Conservation (phyloP, 2,888 invertebrate genomes). For the Rhamphomyia laevipes region DNA sequence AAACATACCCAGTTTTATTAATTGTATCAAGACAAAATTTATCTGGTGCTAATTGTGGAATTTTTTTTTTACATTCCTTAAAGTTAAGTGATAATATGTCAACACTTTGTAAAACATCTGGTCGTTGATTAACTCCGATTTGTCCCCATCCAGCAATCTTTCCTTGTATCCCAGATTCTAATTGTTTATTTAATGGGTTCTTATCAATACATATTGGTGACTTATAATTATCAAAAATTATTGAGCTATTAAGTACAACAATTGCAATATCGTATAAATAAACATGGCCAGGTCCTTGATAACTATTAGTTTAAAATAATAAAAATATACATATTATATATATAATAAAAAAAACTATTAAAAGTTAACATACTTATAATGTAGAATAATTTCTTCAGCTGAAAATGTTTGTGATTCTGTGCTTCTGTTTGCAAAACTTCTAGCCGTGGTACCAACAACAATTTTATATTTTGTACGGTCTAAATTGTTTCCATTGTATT, state of each 20-base stretch:
- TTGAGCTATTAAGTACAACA: neutral
- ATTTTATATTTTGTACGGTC: too few species aligned
- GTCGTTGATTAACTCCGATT: neutral
- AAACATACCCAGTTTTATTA: slow-evolving; percentile 1
- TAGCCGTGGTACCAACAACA: too few species aligned
- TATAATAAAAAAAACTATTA: too few species aligned
- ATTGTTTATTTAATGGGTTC: neutral
- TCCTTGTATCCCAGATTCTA: slow-evolving; percentile 1
- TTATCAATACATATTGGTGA: neutral
- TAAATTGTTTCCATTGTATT: too few species aligned
- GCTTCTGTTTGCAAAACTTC: too few species aligned
- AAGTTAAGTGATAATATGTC: slow-evolving; percentile 6
- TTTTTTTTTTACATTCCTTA: slow-evolving; percentile 1
- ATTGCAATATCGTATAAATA: neutral
- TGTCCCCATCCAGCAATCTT: slow-evolving; percentile 11
- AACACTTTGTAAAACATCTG: slow-evolving; percentile 6
- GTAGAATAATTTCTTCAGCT: too few species aligned
- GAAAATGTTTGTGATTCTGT: too few species aligned
- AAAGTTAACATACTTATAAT: too few species aligned
- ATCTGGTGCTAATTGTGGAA: slow-evolving; percentile 3
- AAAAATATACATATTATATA: too few species aligned
- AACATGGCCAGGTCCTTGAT: too few species aligned
- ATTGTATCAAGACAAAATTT: slow-evolving; percentile 3
- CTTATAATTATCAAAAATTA: neutral
- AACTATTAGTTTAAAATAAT: too few species aligned